phyloP scores from a whole-genome alignment of 2,888 invertebrate genomes.

The Drosophila anomelani region DNA sequence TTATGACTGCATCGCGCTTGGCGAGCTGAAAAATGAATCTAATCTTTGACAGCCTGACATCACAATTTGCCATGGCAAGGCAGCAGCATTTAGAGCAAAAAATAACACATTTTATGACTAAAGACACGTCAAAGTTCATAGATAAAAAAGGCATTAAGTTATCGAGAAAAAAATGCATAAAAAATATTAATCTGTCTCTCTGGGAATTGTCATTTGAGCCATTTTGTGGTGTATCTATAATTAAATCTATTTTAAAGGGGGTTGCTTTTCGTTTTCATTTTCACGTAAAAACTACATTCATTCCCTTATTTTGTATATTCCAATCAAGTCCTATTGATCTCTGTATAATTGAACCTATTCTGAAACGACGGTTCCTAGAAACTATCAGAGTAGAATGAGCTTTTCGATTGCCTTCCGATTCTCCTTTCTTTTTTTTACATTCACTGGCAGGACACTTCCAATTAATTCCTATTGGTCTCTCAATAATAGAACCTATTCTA shows the following conservation, averaged over 20 bases:
- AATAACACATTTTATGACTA: conserved; percentile 44
- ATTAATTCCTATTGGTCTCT: not conserved
- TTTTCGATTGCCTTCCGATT: not conserved
- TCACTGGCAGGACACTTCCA: not conserved
- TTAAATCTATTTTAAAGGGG: not conserved
- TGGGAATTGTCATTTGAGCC: not conserved
- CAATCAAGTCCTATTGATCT: conserved; percentile 84
- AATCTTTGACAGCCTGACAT: conserved; percentile 57
- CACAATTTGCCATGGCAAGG: conserved; percentile 48
- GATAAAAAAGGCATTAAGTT: not conserved
- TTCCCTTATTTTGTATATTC: not conserved
- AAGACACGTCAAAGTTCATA: not conserved
- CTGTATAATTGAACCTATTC: not conserved
- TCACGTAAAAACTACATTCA: not conserved
- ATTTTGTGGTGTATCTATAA: not conserved
- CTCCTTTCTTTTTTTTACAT: not conserved
- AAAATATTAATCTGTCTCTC: not conserved
- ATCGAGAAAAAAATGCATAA: not conserved
- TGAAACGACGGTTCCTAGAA: not conserved
- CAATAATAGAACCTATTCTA: not conserved
- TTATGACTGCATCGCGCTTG: conserved; percentile 20
- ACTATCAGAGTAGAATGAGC: not conserved
- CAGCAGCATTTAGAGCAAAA: conserved; percentile 68
- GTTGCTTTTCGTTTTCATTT: not conserved
- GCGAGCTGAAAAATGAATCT: conserved; percentile 32